Percentiles rank a stretch among this genome's conserved stretches.
phyloP scores from a whole-genome alignment of 1,140 invertebrate species.

The Chelonus insularis region DNA sequence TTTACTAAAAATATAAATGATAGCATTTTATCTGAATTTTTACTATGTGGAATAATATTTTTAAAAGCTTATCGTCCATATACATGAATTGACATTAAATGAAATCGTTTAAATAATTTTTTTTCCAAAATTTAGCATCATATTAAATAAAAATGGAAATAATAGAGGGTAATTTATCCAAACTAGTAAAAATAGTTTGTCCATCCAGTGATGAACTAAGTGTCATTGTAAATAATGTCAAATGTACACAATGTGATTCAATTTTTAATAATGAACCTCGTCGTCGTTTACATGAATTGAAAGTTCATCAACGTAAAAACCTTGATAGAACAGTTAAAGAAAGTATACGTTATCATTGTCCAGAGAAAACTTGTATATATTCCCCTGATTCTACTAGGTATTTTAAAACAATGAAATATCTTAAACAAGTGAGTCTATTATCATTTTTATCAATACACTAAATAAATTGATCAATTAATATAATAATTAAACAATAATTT shows the following conservation, averaged over 20 bases:
- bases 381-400: slow-evolving; percentile 44
- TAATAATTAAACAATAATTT: neutral
- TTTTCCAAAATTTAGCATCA: no score
- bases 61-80: no score
- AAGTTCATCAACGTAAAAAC: slow-evolving; percentile 50
- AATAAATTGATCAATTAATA: neutral
- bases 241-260: slow-evolving; percentile 50
- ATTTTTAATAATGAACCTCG: slow-evolving; percentile 50
- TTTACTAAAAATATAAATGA: no score
- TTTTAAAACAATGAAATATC: slow-evolving; percentile 55
- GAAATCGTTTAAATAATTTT: no score
- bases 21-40: no score
- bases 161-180: neutral
- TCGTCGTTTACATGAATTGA: slow-evolving; percentile 51
- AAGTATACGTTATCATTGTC: slow-evolving; percentile 54
- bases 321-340: slow-evolving; percentile 44
- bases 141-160: slow-evolving; percentile 11
- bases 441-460: slow-evolving; percentile 1
- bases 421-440: slow-evolving; percentile 52
- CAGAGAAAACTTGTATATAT: slow-evolving; percentile 52
- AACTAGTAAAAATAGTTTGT: slow-evolving; percentile 43
- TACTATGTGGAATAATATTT: no score
- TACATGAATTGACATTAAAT: no score
- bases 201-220: slow-evolving; percentile 51
- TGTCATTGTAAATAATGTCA: slow-evolving; percentile 51